Conservation (phyloP, 2,113 vertebrate species). For the Electrona antarctica region DNA sequence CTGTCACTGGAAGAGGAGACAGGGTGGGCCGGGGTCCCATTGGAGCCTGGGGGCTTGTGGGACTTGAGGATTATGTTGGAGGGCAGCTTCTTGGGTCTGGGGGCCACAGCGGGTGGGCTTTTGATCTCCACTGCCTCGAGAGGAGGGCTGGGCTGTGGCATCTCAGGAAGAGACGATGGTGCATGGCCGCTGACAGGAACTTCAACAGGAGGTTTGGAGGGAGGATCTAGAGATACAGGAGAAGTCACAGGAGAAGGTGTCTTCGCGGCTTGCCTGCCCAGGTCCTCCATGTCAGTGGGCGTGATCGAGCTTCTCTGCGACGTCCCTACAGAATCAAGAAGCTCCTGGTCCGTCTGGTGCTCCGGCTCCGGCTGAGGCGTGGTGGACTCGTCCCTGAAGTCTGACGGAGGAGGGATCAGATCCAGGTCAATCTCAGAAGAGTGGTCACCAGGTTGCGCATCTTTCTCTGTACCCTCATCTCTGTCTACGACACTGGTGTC, state of each 20-base stretch:
- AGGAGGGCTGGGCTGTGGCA: neutral
- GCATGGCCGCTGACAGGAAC: neutral
- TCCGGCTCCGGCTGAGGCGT: neutral
- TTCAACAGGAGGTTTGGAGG: conserved; percentile 10
- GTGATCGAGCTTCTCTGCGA: conserved; percentile 5
- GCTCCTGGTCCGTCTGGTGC: conserved; percentile 3
- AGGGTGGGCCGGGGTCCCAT: conserved; percentile 4
- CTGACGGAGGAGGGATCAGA: conserved; percentile 77
- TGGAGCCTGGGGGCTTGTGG: conserved; percentile 64
- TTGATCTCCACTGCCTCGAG: conserved; percentile 51
- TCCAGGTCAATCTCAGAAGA: conserved; percentile 26
- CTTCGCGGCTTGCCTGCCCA: conserved; percentile 55
- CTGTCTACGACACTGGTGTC: conserved; percentile 1
- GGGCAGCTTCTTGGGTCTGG: conserved; percentile 88
- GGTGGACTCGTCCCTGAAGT: conserved; percentile 76
- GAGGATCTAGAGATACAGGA: conserved; percentile 8
- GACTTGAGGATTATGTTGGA: conserved; percentile 88
- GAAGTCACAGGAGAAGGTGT: conserved; percentile 20
- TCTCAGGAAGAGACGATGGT: conserved; percentile 26
- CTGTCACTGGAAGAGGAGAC: conserved; percentile 36
- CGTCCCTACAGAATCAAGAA: neutral
- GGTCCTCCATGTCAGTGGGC: conserved; percentile 32
- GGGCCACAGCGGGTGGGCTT: conserved; percentile 83
- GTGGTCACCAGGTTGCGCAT: too few species aligned
- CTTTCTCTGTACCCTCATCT: neutral